Conservation (phyloP, 2,113 vertebrate species). For the Pachycephala philippinensis region DNA sequence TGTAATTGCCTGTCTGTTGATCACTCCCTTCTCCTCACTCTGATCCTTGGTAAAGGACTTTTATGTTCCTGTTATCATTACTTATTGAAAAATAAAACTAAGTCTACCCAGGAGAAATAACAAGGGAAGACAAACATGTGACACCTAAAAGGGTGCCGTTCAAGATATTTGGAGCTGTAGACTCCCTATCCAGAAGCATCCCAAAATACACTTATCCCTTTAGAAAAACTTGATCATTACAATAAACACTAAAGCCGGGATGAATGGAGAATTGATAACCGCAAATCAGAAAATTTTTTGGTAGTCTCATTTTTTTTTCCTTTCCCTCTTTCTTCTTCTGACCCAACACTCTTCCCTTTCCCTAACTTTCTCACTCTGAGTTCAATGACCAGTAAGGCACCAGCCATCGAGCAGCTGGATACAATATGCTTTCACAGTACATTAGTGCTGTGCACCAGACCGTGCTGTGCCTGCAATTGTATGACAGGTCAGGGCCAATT, state of each 20-base stretch:
- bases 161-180: not conserved
- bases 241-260: not conserved
- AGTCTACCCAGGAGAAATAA: not conserved
- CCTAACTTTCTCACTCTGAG: not conserved
- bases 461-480: not conserved
- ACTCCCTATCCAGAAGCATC: not conserved
- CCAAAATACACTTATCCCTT: not conserved
- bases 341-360: not conserved
- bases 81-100: not conserved
- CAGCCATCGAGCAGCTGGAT: not conserved
- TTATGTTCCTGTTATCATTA: not conserved
- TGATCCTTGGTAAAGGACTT: not conserved
- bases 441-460: conserved; percentile 2
- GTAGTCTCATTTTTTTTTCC: not conserved
- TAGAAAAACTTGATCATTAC: not conserved
- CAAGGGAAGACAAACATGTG: not conserved
- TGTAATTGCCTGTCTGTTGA: not conserved
- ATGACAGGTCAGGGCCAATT: not conserved
- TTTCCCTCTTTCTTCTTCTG: not conserved
- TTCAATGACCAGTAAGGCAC: not conserved
- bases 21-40: not conserved
- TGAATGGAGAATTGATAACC: not conserved
- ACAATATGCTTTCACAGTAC: conserved; percentile 25
- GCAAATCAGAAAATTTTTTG: not conserved
- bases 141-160: not conserved